Conservation (phyloP, 1,140 invertebrate species). For the Matsumurasca onukii region DNA sequence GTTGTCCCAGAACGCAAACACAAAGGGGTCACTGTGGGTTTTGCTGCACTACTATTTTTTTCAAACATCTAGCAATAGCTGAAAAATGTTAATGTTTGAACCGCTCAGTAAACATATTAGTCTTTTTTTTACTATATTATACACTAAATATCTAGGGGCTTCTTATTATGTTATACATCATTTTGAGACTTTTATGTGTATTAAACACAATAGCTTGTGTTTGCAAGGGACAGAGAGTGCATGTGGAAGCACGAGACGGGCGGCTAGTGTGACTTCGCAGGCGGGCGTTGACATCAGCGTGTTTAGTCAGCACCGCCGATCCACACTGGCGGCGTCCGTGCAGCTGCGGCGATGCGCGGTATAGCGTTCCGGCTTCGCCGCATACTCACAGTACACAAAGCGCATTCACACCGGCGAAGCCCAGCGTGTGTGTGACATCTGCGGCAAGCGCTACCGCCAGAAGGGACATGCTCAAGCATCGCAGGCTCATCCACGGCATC, state of each 20-base stretch:
- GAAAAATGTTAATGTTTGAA: too few relatives aligned
- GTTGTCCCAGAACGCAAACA: conserved; percentile 37
- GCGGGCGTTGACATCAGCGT: conserved; percentile 45
- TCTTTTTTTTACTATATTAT: too few relatives aligned
- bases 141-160: too few relatives aligned
- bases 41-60: too few relatives aligned
- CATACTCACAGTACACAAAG: conserved; percentile 41
- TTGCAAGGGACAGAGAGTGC: conserved; percentile 39
- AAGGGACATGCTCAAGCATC: conserved; percentile 38
- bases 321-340: conserved; percentile 43
- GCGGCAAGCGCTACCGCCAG: conserved; percentile 55
- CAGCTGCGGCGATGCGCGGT: conserved; percentile 43
- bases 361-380: conserved; percentile 42
- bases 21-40: too few relatives aligned
- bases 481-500: conserved; percentile 25
- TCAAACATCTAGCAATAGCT: too few relatives aligned
- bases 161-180: too few relatives aligned
- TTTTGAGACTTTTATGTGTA: too few relatives aligned
- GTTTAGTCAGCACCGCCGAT: conserved; percentile 45
- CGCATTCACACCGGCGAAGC: conserved; percentile 64
- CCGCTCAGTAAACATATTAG: too few relatives aligned
- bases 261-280: conserved; percentile 40
- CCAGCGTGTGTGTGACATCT: conserved; percentile 66
- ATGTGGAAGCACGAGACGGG: conserved; percentile 42
- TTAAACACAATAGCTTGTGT: too few relatives aligned